phyloP scores from a whole-genome alignment of 2,888 invertebrate species.

The Dioctria linearis region DNA sequence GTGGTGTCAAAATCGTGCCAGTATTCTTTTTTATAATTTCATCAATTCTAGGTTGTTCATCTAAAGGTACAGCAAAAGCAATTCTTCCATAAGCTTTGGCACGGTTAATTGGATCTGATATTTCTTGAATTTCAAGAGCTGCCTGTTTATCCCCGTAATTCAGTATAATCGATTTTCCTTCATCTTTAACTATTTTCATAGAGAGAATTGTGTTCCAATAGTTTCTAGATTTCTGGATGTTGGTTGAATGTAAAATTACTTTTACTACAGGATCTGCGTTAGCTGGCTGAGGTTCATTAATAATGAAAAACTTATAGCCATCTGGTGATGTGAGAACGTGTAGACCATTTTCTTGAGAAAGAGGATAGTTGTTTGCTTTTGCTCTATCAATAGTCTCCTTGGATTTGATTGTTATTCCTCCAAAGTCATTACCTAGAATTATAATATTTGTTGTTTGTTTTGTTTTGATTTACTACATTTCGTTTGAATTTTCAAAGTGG shows the following conservation, averaged over 20 bases:
- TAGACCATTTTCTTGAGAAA: slow-evolving; percentile 76
- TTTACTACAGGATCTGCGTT: slow-evolving; percentile 85
- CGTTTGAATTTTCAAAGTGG: no score
- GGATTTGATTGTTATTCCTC: slow-evolving; percentile 87
- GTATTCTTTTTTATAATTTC: slow-evolving; percentile 79
- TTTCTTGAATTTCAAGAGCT: slow-evolving; percentile 78
- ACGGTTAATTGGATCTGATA: slow-evolving; percentile 77
- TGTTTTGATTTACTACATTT: not conserved
- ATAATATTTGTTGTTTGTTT: not conserved
- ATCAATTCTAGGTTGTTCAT: slow-evolving; percentile 84
- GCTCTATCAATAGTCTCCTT: slow-evolving; percentile 84
- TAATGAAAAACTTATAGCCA: slow-evolving; percentile 89
- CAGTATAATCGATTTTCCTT: slow-evolving; percentile 76
- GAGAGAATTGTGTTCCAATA: slow-evolving; percentile 89
- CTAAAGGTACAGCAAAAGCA: slow-evolving; percentile 91
- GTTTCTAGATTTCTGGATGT: slow-evolving; percentile 81
- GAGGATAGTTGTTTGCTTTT: slow-evolving; percentile 80
- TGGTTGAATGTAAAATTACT: slow-evolving; percentile 84
- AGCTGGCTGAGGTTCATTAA: slow-evolving; percentile 79
- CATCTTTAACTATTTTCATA: slow-evolving; percentile 80
- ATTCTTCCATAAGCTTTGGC: slow-evolving; percentile 95
- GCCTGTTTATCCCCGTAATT: slow-evolving; percentile 83
- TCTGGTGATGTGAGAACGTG: slow-evolving; percentile 88
- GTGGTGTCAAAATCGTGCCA: slow-evolving; percentile 87
- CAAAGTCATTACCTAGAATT: slow-evolving; percentile 83